A percentile compares a stretch with the other conserved stretches of the same genome.
Conservation (phyloP, 30 jellyfish, hydroid and myxozoan genomes). For the Aurelia aurita complex sp. Pacific region DNA sequence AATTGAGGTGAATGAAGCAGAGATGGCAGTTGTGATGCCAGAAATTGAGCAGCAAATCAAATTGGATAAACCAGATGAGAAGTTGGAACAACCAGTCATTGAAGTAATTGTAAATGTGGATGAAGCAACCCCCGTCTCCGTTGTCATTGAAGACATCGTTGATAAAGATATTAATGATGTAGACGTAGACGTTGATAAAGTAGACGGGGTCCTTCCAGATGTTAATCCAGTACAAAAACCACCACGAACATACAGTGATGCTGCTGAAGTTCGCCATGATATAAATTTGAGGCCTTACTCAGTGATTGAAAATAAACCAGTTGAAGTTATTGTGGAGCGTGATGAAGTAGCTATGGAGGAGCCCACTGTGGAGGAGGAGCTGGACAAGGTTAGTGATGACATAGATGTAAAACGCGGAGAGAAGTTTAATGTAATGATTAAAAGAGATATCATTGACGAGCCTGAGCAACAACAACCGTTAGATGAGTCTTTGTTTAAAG, state of each 20-base stretch:
- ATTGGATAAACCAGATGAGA: neutral
- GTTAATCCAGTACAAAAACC: conserved; percentile 61
- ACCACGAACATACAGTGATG: conserved; percentile 61
- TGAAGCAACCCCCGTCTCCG: conserved; percentile 45
- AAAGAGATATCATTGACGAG: conserved; percentile 13
- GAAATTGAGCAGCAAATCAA: neutral
- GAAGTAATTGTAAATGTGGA: neutral
- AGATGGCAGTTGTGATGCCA: neutral
- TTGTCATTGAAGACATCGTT: neutral
- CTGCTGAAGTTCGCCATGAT: conserved; percentile 1
- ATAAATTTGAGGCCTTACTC: conserved; percentile 13
- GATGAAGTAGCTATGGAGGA: conserved; percentile 21
- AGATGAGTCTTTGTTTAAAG: conserved; percentile 49
- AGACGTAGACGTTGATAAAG: conserved; percentile 1
- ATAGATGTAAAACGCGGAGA: conserved; percentile 2
- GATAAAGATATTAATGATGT: neutral
- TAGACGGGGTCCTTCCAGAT: neutral
- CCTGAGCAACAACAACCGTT: conserved; percentile 13
- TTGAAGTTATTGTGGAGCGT: neutral
- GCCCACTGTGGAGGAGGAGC: neutral
- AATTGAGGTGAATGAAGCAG: neutral
- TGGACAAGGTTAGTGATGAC: neutral
- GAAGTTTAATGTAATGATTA: conserved; percentile 3
- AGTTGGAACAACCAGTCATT: neutral
- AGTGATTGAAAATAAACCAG: neutral